Conservation (phyloP, 2,888 invertebrate genomes). For the Quadriops clusia region DNA sequence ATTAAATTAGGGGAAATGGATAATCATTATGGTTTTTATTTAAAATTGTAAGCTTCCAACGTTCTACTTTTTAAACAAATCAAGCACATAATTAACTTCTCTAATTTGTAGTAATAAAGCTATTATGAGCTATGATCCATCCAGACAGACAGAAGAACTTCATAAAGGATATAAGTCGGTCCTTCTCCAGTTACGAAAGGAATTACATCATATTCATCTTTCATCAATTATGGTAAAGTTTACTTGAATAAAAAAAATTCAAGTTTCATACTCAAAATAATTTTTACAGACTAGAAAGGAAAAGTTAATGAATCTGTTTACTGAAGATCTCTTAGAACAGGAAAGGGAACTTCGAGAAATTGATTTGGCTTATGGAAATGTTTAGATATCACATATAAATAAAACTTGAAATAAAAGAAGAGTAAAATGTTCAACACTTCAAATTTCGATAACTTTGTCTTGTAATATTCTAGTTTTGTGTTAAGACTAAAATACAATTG, state of each 20-base stretch:
- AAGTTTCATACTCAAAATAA: background rate
- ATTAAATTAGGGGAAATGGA: too few species aligned
- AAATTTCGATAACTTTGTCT: too few species aligned
- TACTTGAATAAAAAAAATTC: conserved; percentile 1
- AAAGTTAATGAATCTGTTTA: conserved; percentile 19
- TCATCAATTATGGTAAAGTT: conserved; percentile 5
- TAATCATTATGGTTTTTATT: too few species aligned
- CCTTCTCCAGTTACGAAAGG: conserved; percentile 19
- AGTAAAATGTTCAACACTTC: too few species aligned
- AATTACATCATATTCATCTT: conserved; percentile 15
- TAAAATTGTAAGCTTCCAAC: too few species aligned
- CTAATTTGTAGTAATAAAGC: conserved; percentile 17
- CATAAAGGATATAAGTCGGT: conserved; percentile 19
- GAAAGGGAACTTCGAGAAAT: conserved; percentile 24
- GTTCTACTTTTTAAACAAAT: too few species aligned
- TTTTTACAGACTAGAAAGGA: conserved; percentile 19
- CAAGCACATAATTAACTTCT: too few species aligned
- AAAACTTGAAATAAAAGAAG: too few species aligned
- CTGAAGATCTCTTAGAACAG: conserved; percentile 23
- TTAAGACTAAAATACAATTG: too few species aligned
- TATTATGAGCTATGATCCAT: conserved; percentile 18
- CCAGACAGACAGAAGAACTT: conserved; percentile 12
- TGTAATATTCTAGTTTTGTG: too few species aligned
- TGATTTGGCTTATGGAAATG: conserved; percentile 21
- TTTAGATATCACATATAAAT: too few species aligned